Base-by-base conservation (phyloP, 2,113 vertebrate species). In the Halichoeres trimaculatus region DNA sequence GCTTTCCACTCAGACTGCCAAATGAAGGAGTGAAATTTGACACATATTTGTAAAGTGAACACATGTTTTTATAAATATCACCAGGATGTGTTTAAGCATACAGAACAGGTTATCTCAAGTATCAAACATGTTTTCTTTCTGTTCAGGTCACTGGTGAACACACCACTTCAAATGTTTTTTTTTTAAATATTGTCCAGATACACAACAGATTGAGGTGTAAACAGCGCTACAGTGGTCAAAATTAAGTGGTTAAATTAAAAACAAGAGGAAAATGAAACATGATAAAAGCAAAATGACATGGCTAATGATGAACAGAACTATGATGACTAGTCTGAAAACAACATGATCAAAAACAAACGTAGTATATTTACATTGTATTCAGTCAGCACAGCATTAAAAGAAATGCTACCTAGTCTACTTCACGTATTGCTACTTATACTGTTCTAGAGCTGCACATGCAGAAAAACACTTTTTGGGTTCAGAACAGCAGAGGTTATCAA, bases 301-400 rank as follows among this genome's bases (percentile, higher is more conserved):
- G 59, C 84, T 78, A 85, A 8, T 35, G 10, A 72, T 24, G 73
- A 77, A 87, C 20, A 81, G 70, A 9, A 24, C 52, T 76, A 65
- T 36, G 43, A 63, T 62, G 16, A 22, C 51, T 71, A 66, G 19
- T 78, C 71, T 69, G 9, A 78, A 83, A 65, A 59, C 19, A 60
- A 78, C 53, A 70, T 51, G 30, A 58, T 75, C 45, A 5, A 58
- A 70, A 56, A 56, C 72, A 38, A 69, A 66, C 43, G 30, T 30
- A 30, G 30, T 57, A 70, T 88, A 91, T 92, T 73, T 92, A 92
- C 88, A 90, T 22, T 38, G 36, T 65, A 70, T 79, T 88, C 59
- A 83, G 79, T 88, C 72, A 82, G 81, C 78, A 85, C 50, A 74
- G 77, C 78, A 82, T 77, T 14, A 56, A 35, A 60, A 80, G 8